Percentiles rank a stretch among this genome's conserved stretches.
phyloP scores from a whole-genome alignment of 2,888 invertebrate genomes.

The Cyaniris semiargus region DNA sequence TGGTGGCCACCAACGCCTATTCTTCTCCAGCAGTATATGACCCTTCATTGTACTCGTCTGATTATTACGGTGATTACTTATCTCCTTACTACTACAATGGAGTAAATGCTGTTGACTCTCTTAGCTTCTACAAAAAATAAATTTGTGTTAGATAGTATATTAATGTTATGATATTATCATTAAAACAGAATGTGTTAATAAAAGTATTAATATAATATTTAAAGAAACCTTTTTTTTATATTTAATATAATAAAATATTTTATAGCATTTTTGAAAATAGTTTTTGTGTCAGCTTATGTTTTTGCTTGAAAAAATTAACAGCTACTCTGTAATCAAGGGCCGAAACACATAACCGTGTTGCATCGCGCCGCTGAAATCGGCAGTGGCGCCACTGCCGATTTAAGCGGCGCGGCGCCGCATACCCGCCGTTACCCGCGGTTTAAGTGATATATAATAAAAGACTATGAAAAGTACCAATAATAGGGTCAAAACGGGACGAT shows the following conservation, averaged over 20 bases:
- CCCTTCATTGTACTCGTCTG: slow-evolving; percentile 5
- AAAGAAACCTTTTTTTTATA: background rate
- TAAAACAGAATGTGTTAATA: background rate
- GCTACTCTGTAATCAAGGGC: too few relatives aligned
- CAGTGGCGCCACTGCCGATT: too few relatives aligned
- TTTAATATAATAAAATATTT: background rate
- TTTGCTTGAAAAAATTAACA: background rate
- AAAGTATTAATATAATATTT: background rate
- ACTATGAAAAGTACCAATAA: too few relatives aligned
- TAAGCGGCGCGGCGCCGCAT: too few relatives aligned
- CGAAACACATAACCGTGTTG: too few relatives aligned
- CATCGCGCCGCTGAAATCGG: too few relatives aligned
- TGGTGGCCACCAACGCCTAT: slow-evolving; percentile 25
- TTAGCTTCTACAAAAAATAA: slow-evolving; percentile 21
- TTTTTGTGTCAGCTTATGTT: too few relatives aligned
- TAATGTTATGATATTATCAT: background rate
- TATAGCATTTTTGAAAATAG: too few relatives aligned
- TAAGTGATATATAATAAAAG: too few relatives aligned
- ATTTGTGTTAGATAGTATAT: background rate
- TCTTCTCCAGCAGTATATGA: slow-evolving; percentile 4
- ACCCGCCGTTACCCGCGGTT: too few relatives aligned
- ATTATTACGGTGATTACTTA: slow-evolving; percentile 9
- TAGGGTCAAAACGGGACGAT: too few relatives aligned
- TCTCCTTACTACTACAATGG: slow-evolving; percentile 19
- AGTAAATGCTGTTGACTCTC: background rate